These are phyloP conservation scores for Alitta virens DNA, from an alignment of 2,888 invertebrate genomes.

Conservation along the genomic window DNA sequence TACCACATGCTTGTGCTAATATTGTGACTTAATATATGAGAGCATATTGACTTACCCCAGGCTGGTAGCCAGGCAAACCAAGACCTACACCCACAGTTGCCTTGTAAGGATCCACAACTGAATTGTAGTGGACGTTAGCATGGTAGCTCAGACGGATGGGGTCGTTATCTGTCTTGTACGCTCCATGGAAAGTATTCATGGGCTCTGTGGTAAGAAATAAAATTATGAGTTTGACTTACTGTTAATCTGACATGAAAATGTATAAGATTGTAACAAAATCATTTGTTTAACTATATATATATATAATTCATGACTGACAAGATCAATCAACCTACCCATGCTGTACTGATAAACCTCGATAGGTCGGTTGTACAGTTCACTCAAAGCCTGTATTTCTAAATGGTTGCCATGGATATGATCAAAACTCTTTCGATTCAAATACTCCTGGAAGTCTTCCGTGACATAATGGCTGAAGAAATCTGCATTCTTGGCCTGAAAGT, in stretches of 20 bases:
- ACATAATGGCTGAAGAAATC: slow-evolving; percentile 86
- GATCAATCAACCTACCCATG: slow-evolving; percentile 66
- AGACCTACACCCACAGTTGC: slow-evolving; percentile 76
- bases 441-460: slow-evolving; percentile 82
- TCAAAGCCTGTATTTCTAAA: slow-evolving; percentile 86
- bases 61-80: slow-evolving; percentile 77
- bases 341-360: slow-evolving; percentile 83
- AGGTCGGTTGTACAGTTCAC: slow-evolving; percentile 83
- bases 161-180: slow-evolving; percentile 70
- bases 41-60: slow-evolving; percentile 59
- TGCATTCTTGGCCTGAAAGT: slow-evolving; percentile 72
- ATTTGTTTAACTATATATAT: too few relatives aligned
- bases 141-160: slow-evolving; percentile 80
- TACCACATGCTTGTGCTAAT: too few relatives aligned
- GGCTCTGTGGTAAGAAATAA: too few relatives aligned
- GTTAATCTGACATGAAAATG: too few relatives aligned
- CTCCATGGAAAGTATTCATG: slow-evolving; percentile 81
- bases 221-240: too few relatives aligned
- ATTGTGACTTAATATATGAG: too few relatives aligned
- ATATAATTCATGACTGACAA: too few relatives aligned
- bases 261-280: too few relatives aligned
- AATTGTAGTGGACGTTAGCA: slow-evolving; percentile 83
- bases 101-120: slow-evolving; percentile 80
- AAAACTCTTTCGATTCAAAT: slow-evolving; percentile 76
- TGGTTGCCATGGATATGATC: slow-evolving; percentile 85